Evolutionary conservation across 2,797 vertebrate species (phyloP).

Genomic region (Botia kubotai): DNA sequence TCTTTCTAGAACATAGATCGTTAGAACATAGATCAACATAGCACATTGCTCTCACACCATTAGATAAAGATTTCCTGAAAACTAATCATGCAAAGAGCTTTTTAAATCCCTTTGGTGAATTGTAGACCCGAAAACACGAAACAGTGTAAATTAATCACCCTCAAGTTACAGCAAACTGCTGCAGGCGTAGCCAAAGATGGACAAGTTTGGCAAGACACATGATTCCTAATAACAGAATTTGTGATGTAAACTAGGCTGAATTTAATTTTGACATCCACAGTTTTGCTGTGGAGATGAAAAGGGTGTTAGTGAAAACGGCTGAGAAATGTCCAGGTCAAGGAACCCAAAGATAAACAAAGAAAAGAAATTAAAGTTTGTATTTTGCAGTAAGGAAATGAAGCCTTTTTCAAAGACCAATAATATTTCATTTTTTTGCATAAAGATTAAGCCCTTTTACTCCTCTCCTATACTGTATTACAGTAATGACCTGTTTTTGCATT

Average conservation of each 20-base stretch:
- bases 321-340: not conserved
- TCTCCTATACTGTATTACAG: no score
- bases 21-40: no score
- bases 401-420: no score
- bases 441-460: no score
- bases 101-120: not conserved
- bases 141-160: not conserved
- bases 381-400: not conserved
- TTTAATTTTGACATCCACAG: not conserved
- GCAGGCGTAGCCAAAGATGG: not conserved
- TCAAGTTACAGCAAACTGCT: conserved; percentile 9
- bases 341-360: not conserved
- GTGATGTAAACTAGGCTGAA: not conserved
- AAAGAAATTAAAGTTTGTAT: not conserved
- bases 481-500: no score
- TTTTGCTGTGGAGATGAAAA: not conserved
- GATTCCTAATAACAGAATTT: not conserved
- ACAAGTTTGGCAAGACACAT: not conserved
- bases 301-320: not conserved
- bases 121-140: not conserved
- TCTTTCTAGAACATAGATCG: conserved; percentile 1
- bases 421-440: no score
- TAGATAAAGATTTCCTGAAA: conserved; percentile 17
- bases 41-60: not conserved
- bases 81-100: conserved; percentile 28